phyloP scores from a whole-genome alignment of 2,797 vertebrate genomes.

The Sandelia bainsii region DNA sequence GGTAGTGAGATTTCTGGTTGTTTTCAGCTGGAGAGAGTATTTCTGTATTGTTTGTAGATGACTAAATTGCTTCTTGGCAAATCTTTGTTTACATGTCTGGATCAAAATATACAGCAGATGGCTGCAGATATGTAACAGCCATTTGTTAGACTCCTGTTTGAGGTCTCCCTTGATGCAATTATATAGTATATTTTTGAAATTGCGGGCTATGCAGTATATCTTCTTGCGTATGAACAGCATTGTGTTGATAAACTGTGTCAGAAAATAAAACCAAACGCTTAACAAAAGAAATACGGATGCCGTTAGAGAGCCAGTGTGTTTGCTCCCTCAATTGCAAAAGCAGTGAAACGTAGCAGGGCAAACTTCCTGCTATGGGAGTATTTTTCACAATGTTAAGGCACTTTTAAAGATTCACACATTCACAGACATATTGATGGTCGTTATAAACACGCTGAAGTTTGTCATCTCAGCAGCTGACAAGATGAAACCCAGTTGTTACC shows the following conservation, averaged over 20 bases:
- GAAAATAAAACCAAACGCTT: constrained; percentile 12
- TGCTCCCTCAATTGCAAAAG: not conserved
- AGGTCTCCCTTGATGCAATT: not conserved
- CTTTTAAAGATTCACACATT: constrained; percentile 13
- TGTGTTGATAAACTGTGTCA: not conserved
- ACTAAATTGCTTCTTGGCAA: not conserved
- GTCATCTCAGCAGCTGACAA: constrained; percentile 20
- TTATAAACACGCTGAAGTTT: constrained; percentile 14
- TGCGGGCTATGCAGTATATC: not conserved
- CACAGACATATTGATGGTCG: constrained; percentile 7
- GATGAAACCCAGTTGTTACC: constrained; percentile 51
- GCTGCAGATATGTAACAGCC: not conserved
- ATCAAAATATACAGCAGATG: constrained; percentile 11
- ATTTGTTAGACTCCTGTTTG: not conserved
- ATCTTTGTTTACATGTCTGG: constrained; percentile 4
- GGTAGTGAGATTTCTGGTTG: constrained; percentile 3
- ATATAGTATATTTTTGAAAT: not conserved
- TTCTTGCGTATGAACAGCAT: not conserved
- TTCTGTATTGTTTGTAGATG: constrained; percentile 5
- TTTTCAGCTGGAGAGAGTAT: constrained; percentile 11
- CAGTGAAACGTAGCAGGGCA: not conserved
- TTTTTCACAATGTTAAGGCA: not conserved
- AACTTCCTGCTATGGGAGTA: not conserved
- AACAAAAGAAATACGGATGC: constrained; percentile 12
- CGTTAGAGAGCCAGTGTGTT: not conserved